Conservation (phyloP, 2,888 invertebrate genomes). For the Agelastica alni region DNA sequence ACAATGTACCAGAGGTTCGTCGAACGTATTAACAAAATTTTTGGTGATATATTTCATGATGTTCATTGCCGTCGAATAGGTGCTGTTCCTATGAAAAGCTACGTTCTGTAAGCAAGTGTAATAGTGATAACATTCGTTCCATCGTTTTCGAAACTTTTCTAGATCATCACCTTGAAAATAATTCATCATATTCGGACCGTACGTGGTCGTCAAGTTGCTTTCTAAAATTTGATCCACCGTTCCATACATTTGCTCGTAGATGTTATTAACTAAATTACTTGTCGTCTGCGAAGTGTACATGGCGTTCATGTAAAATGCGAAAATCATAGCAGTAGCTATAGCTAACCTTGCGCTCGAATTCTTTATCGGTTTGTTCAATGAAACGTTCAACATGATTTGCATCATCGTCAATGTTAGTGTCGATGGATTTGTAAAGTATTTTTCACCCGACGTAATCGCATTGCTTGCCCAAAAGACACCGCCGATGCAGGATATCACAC, state of each 20-base stretch:
- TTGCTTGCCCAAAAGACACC: neutral
- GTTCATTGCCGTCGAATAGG: constrained; percentile 40
- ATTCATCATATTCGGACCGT: constrained; percentile 32
- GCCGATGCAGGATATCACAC: neutral
- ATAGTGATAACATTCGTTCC: constrained; percentile 35
- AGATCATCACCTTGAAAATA: constrained; percentile 34
- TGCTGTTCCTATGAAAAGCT: constrained; percentile 37
- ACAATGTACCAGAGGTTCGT: constrained; percentile 36
- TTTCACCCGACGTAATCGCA: neutral
- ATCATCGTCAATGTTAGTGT: neutral
- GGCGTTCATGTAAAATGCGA: constrained; percentile 38
- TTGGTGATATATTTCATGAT: constrained; percentile 42
- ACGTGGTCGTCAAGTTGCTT: constrained; percentile 38
- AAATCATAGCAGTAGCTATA: constrained; percentile 23
- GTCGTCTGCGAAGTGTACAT: constrained; percentile 41
- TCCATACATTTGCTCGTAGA: constrained; percentile 40
- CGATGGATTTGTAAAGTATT: neutral
- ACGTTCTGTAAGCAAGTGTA: constrained; percentile 40
- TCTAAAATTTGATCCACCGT: constrained; percentile 39
- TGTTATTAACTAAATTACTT: constrained; percentile 38
- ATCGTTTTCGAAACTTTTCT: constrained; percentile 7
- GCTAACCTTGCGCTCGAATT: constrained; percentile 3
- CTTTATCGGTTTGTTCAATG: neutral
- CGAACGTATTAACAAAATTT: constrained; percentile 39
- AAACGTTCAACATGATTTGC: neutral